Evolutionary conservation across 2,888 invertebrate species (phyloP), one percentile per base, ranked within the genome.

Genomic region (Synergus gifuensis): DNA sequence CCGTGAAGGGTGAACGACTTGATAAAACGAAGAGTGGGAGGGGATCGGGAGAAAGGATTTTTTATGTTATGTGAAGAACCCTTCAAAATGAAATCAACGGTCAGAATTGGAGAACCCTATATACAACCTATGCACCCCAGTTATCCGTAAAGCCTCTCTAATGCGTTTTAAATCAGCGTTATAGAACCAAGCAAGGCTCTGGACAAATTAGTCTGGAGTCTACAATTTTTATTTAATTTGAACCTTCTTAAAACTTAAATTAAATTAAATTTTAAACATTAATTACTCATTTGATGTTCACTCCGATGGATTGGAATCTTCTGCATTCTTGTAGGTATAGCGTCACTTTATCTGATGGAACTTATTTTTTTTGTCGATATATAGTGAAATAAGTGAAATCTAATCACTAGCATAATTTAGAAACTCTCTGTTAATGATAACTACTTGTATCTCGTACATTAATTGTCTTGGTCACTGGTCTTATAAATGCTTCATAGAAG

Each of bases 11-110:
- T 54, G 46, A 36, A 73, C 54, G 54, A 14, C 54, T 44, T 46
- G 18, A 49, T 44, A 18, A 42, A 42, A 40, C 28, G 22, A 18
- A 46, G 44, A 62, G 62, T 60, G 63, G 18, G 79, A 58, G 58
- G 22, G 73, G 73, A 64, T 28, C n/a, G 14, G 54, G 67, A 18
- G 58, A 73, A 73, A 73, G 73, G 73, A 73, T 73, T 73, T 73
- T 73, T 73, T 81, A 87, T 86, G 85, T 87, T 88, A 88, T 88
- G 88, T 87, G 86, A 84, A 83, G 73, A 86, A 85, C 86, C 87
- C 87, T 88, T 84, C 81, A 83, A 81, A 84, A 66, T 83, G 85
- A 87, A 88, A 87, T 88, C 85, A 88, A 87, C 87, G 86, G 81
- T 84, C 76, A 81, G 82, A 83, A 86, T 84, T 84, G 84, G 77